A percentile compares a stretch with the other conserved stretches of the same genome.
Evolutionary conservation across 1,140 invertebrate genomes (phyloP).

Genomic region (Pentalonia nigronervosa): DNA sequence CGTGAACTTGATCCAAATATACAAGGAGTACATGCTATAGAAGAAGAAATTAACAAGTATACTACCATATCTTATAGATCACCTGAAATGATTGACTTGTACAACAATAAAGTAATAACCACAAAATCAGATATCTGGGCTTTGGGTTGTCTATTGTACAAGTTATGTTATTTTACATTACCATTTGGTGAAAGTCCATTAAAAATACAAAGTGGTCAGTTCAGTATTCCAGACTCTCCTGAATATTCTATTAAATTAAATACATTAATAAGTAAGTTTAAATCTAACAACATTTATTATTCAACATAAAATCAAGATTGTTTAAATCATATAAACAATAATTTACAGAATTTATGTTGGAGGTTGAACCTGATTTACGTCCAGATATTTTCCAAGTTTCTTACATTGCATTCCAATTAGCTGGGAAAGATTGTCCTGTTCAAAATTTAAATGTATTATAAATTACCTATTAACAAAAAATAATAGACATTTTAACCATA

Average conservation of each 20-base stretch:
- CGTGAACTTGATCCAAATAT: conserved; percentile 77
- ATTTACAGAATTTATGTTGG: conserved; percentile 81
- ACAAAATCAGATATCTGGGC: conserved; percentile 94
- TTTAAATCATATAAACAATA: conserved; percentile 48
- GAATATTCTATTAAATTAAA: conserved; percentile 74
- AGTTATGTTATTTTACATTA: conserved; percentile 89
- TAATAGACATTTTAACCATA: neutral
- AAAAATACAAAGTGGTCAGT: conserved; percentile 91
- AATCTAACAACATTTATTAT: neutral
- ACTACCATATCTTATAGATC: conserved; percentile 92
- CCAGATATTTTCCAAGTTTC: conserved; percentile 92
- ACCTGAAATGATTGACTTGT: conserved; percentile 96
- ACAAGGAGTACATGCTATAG: conserved; percentile 77
- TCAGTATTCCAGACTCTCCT: conserved; percentile 85
- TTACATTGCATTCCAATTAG: conserved; percentile 77
- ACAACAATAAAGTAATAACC: conserved; percentile 86
- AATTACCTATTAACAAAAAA: neutral
- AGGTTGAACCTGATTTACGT: conserved; percentile 80
- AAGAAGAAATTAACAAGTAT: conserved; percentile 94
- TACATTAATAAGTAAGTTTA: conserved; percentile 67
- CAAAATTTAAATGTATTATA: conserved; percentile 81
- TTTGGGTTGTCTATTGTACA: conserved; percentile 88
- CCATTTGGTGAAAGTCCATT: conserved; percentile 94
- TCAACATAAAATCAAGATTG: neutral
- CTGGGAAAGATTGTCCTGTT: conserved; percentile 79